Conservation (phyloP, 2,888 invertebrate species). For the Yponomeuta malinellus region DNA sequence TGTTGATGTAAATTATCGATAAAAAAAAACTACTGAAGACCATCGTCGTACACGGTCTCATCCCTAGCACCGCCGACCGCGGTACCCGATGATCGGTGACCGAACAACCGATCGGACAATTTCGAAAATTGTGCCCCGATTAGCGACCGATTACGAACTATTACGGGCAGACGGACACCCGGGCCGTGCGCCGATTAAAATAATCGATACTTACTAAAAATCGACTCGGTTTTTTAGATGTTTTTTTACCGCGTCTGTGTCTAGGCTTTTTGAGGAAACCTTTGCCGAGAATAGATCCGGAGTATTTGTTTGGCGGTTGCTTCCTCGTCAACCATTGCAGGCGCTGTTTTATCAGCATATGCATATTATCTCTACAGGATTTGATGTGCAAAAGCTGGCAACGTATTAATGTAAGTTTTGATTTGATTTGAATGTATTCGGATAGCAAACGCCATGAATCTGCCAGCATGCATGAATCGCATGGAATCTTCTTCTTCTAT, state of each 20-base stretch:
- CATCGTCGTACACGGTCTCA: neutral
- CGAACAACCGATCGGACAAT: conserved; percentile 70
- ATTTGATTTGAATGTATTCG: too few relatives aligned
- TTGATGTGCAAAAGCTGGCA: too few relatives aligned
- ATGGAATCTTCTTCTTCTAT: too few relatives aligned
- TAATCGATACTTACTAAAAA: conserved; percentile 67
- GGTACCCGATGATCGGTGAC: conserved; percentile 46
- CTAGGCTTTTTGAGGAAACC: conserved; percentile 20
- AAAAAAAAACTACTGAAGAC: conserved; percentile 17
- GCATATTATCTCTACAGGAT: too few relatives aligned
- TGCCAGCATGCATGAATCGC: too few relatives aligned
- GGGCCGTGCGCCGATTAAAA: conserved; percentile 65
- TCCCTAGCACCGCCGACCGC: conserved; percentile 47
- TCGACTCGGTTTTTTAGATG: conserved; percentile 50
- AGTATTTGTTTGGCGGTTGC: too few relatives aligned
- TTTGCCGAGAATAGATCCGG: neutral
- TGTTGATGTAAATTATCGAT: neutral
- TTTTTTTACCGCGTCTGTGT: conserved; percentile 50
- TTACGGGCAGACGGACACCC: conserved; percentile 73
- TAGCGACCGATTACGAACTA: conserved; percentile 72
- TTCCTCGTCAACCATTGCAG: too few relatives aligned
- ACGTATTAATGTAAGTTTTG: too few relatives aligned
- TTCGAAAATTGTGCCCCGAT: conserved; percentile 74
- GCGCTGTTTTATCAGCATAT: too few relatives aligned
- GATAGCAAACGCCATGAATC: too few relatives aligned